phyloP scores from a whole-genome alignment of 2,888 invertebrate species.

The Colletes collaris region DNA sequence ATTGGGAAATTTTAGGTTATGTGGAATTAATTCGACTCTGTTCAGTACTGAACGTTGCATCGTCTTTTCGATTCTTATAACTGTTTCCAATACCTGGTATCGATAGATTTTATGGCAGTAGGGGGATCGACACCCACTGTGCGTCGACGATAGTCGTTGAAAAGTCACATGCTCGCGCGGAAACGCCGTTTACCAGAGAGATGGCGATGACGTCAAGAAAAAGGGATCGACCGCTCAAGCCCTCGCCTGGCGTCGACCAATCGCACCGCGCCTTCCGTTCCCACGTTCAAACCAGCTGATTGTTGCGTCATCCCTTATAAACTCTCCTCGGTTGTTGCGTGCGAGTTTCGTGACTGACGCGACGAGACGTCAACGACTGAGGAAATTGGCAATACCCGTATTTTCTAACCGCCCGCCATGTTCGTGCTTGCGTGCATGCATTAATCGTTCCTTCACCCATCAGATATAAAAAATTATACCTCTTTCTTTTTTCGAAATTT shows the following conservation, averaged over 20 bases:
- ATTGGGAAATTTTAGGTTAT: too few species aligned
- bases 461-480: too few species aligned
- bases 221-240: conserved; percentile 79
- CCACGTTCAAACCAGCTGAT: conserved; percentile 35
- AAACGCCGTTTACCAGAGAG: conserved; percentile 14
- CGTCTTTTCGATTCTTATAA: too few species aligned
- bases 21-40: too few species aligned
- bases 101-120: too few species aligned
- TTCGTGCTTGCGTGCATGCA: too few species aligned
- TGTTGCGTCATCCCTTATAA: conserved; percentile 62
- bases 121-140: too few species aligned
- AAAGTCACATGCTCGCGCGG: conserved; percentile 15
- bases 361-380: neutral
- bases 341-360: conserved; percentile 7
- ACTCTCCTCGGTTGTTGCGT: neutral
- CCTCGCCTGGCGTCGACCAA: conserved; percentile 71
- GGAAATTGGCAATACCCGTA: neutral
- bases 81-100: too few species aligned
- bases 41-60: too few species aligned
- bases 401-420: too few species aligned
- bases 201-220: conserved; percentile 58
- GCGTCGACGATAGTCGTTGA: neutral
- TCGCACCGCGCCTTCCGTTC: conserved; percentile 62
- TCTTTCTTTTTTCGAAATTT: too few species aligned
- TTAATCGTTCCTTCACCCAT: too few species aligned